These are phyloP conservation scores for Dynastes hyllus DNA, from an alignment of 2,888 invertebrate genomes.

Conservation along the genomic window DNA sequence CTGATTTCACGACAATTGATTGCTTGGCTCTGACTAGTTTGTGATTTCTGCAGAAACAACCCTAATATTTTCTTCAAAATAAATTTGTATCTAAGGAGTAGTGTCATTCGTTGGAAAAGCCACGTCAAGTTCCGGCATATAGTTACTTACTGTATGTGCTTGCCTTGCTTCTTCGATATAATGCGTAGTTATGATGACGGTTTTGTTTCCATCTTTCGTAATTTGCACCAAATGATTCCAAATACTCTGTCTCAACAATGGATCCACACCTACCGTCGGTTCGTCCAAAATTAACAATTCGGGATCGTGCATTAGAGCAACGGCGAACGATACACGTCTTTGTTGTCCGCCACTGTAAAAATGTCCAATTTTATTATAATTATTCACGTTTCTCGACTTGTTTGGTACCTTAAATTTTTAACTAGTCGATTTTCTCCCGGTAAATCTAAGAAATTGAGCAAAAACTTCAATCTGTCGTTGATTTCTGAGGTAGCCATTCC, in stretches of 20 bases:
- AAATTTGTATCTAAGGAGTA: too few relatives aligned
- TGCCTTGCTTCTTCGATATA: conserved; percentile 96
- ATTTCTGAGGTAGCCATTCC: conserved; percentile 92
- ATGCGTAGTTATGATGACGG: conserved; percentile 94
- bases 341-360: conserved; percentile 89
- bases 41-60: too few relatives aligned
- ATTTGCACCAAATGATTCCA: conserved; percentile 95
- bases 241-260: conserved; percentile 90
- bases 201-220: conserved; percentile 91
- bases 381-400: not conserved
- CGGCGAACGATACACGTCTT: conserved; percentile 92
- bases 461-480: conserved; percentile 85
- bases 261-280: conserved; percentile 95
- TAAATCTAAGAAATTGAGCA: conserved; percentile 92
- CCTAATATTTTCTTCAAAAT: too few relatives aligned
- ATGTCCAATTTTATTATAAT: conserved; percentile 2
- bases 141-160: conserved; percentile 85
- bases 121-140: not conserved
- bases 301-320: conserved; percentile 94
- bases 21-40: too few relatives aligned
- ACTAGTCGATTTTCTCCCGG: conserved; percentile 89
- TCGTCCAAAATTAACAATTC: conserved; percentile 93
- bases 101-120: too few relatives aligned
- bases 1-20: too few relatives aligned
- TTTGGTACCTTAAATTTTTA: conserved; percentile 77